A percentile compares a stretch with the other conserved stretches of the same genome.
These are phyloP conservation scores for Ischnus inquisitorius DNA, from an alignment of 2,888 invertebrate species.

Conservation along the genomic window DNA sequence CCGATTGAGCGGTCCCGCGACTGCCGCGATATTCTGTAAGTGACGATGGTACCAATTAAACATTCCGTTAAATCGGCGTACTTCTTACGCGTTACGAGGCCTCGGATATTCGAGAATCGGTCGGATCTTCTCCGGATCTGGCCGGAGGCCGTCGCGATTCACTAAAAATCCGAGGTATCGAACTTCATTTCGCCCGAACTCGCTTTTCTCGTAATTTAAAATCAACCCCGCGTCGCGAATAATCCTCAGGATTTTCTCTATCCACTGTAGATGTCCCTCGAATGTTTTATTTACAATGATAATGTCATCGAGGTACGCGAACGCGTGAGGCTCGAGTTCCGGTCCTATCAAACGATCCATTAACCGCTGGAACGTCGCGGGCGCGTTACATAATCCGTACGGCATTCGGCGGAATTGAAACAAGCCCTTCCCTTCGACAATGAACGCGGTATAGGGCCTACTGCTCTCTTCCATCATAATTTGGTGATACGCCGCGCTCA, in stretches of 20 bases:
- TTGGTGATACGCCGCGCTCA: background rate
- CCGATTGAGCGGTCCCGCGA: too few species aligned
- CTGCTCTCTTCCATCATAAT: background rate
- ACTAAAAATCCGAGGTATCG: too few species aligned
- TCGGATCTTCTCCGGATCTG: too few species aligned
- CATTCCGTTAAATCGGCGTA: too few species aligned
- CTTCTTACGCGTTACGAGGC: too few species aligned
- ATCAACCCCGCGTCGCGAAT: conserved; percentile 17
- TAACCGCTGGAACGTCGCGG: conserved; percentile 13
- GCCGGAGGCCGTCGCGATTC: too few species aligned
- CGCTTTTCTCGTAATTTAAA: conserved; percentile 43
- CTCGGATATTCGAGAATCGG: too few species aligned
- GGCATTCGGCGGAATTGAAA: background rate
- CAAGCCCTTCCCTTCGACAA: too few species aligned
- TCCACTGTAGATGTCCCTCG: background rate
- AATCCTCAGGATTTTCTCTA: background rate
- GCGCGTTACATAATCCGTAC: background rate
- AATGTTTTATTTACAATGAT: conserved; percentile 14
- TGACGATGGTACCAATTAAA: too few species aligned
- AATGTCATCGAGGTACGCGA: conserved; percentile 30
- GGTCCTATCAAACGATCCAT: conserved; percentile 13
- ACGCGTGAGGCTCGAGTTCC: background rate
- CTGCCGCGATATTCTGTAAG: too few species aligned
- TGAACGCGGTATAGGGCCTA: too few species aligned
- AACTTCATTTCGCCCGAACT: conserved; percentile 58